These are phyloP conservation scores for Drosophila anomelani DNA, from an alignment of 2,888 invertebrate genomes.

Conservation along the genomic window DNA sequence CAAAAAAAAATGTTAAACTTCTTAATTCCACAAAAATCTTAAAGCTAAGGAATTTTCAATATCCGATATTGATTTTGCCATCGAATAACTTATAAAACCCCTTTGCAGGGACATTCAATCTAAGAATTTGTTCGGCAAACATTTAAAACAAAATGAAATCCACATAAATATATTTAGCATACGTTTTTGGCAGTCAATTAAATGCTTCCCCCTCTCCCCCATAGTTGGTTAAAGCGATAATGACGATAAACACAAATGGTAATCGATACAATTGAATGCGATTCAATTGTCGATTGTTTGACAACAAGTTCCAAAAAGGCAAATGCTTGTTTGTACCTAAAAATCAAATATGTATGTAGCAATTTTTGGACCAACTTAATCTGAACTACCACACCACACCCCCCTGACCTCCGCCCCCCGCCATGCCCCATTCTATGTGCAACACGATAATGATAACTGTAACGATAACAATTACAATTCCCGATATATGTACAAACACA, in stretches of 20 bases:
- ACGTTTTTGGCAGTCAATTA: constrained; percentile 75
- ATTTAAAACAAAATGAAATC: neutral
- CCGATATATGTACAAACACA: constrained; percentile 30
- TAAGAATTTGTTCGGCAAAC: constrained; percentile 54
- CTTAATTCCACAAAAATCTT: neutral
- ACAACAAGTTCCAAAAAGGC: constrained; percentile 36
- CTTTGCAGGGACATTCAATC: constrained; percentile 23
- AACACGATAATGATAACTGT: constrained; percentile 12
- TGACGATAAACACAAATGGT: neutral
- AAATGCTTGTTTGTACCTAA: constrained; percentile 51
- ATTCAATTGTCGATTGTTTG: constrained; percentile 4
- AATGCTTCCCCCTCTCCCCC: constrained; percentile 47
- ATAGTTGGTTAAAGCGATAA: constrained; percentile 36
- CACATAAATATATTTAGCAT: constrained; percentile 52
- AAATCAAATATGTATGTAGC: constrained; percentile 46
- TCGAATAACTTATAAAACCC: neutral
- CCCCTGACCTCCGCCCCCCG: neutral
- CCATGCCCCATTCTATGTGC: constrained; percentile 26
- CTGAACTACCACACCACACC: neutral
- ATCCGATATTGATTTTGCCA: neutral
- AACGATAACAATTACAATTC: constrained; percentile 14
- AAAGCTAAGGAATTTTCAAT: neutral
- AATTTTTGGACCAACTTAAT: constrained; percentile 74
- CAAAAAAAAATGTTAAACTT: no score
- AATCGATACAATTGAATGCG: constrained; percentile 11